Conservation (phyloP, 2,888 invertebrate genomes). For the Branchipolynoe longqiensis region DNA sequence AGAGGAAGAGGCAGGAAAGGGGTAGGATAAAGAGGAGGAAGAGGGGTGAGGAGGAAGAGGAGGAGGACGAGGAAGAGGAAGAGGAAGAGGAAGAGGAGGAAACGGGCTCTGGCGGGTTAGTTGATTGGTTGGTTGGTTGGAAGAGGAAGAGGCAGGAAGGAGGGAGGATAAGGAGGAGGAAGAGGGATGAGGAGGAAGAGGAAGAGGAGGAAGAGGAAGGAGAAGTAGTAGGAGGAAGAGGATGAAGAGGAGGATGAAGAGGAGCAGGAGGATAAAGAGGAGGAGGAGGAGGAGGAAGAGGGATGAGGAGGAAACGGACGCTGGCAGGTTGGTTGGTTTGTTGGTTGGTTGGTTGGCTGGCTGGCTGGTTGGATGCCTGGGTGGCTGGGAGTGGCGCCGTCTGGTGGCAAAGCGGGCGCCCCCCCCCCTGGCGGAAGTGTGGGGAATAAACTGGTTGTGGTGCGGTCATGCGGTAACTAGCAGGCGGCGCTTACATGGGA, state of each 20-base stretch:
- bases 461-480: slow-evolving; percentile 30
- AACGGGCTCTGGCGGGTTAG: no score
- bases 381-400: background rate
- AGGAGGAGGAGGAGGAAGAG: background rate
- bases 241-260: background rate
- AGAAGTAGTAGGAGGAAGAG: background rate
- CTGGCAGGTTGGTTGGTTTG: no score
- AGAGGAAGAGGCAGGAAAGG: no score
- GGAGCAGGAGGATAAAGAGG: background rate
- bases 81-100: no score
- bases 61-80: no score
- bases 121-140: no score
- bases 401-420: background rate
- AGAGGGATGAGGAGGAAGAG: background rate
- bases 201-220: background rate
- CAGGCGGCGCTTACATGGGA: slow-evolving; percentile 29
- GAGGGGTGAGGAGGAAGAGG: no score
- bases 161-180: no score
- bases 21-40: no score
- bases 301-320: background rate
- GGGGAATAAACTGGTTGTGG: background rate
- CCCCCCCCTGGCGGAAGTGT: slow-evolving; percentile 8
- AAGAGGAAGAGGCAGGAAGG: no score
- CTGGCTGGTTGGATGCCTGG: no score
- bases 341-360: no score